Evolutionary conservation across 2,113 vertebrate species (phyloP).

Genomic region (Prunella himalayana): DNA sequence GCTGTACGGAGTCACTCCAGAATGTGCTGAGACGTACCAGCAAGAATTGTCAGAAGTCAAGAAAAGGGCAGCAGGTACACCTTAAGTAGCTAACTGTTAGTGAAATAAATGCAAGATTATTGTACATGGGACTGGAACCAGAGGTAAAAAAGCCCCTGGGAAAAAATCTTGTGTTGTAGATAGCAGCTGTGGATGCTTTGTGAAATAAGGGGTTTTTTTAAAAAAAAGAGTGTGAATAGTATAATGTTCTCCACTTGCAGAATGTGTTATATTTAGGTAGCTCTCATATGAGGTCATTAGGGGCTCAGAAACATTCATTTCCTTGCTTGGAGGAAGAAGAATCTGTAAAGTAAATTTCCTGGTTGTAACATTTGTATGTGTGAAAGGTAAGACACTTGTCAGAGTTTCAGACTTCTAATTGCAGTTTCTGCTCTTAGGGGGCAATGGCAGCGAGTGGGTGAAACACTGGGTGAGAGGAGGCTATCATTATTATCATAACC

Average conservation of each 20-base stretch:
- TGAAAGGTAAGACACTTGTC: neutral
- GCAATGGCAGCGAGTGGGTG: constrained; percentile 87
- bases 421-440: constrained; percentile 68
- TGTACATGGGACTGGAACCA: neutral
- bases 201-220: neutral
- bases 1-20: constrained; percentile 89
- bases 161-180: neutral
- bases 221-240: neutral
- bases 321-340: neutral
- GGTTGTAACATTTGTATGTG: neutral
- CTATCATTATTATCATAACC: constrained; percentile 91
- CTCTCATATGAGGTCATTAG: neutral
- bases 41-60: constrained; percentile 81
- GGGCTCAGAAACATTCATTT: neutral
- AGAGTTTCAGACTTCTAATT: neutral
- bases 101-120: neutral
- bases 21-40: constrained; percentile 88
- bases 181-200: neutral
- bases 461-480: constrained; percentile 96
- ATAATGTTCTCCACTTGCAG: neutral
- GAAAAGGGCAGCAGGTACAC: constrained; percentile 80
- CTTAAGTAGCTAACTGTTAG: neutral
- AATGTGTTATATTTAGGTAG: neutral
- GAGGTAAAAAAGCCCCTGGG: neutral
- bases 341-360: neutral